Conservation (phyloP, 92 coral and sea anemone species). For the Zoanthus solanderi region DNA sequence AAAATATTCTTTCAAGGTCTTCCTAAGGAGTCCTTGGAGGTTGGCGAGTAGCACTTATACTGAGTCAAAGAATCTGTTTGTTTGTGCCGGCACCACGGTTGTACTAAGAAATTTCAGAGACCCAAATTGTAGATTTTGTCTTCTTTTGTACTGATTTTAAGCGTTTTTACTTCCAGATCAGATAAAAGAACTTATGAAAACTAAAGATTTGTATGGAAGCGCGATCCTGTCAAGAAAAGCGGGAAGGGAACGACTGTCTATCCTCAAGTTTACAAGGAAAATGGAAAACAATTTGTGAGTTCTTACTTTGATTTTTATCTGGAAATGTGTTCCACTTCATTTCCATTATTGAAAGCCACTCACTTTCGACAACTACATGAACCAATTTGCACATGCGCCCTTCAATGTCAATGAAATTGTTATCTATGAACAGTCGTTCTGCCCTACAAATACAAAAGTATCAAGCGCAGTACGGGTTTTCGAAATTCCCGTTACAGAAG, state of each 20-base stretch:
- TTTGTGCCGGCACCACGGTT: too few relatives aligned
- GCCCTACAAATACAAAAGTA: too few relatives aligned
- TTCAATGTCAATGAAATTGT: too few relatives aligned
- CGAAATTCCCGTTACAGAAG: too few relatives aligned
- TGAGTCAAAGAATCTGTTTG: too few relatives aligned
- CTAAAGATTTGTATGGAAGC: slow-evolving; percentile 8
- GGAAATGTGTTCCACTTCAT: not conserved
- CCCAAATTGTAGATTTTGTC: not conserved
- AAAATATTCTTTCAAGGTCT: too few relatives aligned
- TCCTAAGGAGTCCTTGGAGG: too few relatives aligned
- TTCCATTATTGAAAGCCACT: not conserved
- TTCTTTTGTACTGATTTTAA: not conserved
- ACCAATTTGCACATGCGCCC: not conserved
- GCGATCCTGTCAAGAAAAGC: slow-evolving; percentile 34
- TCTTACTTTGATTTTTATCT: not conserved
- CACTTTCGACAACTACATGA: not conserved
- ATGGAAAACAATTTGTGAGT: not conserved
- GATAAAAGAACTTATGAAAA: slow-evolving; percentile 16
- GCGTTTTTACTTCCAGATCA: slow-evolving; percentile 2
- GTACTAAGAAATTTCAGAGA: too few relatives aligned
- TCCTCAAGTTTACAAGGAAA: slow-evolving; percentile 36
- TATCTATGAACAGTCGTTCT: too few relatives aligned
- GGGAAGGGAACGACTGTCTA: slow-evolving; percentile 35
- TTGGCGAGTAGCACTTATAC: too few relatives aligned
- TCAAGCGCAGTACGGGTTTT: too few relatives aligned